A percentile compares a stretch with the other conserved stretches of the same genome.
phyloP scores from a whole-genome alignment of 2,113 vertebrate species.

The Tragelaphus strepsiceros region DNA sequence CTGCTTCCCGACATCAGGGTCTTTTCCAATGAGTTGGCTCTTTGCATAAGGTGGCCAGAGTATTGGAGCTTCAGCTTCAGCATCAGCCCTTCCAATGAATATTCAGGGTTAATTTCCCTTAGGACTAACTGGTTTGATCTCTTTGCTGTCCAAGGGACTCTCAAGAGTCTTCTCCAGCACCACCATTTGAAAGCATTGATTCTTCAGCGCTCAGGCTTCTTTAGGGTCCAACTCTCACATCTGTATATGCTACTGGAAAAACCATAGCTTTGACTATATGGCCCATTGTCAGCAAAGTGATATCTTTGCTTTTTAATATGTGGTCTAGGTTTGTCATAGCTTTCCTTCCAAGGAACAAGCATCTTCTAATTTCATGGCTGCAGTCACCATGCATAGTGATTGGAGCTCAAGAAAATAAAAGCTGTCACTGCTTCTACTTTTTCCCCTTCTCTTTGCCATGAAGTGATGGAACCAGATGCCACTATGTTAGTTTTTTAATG shows the following conservation, averaged over 20 bases:
- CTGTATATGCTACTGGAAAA: neutral
- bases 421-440: neutral
- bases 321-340: neutral
- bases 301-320: neutral
- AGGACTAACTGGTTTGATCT: neutral
- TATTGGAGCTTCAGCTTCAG: neutral
- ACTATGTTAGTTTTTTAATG: neutral
- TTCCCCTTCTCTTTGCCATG: neutral
- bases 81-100: neutral
- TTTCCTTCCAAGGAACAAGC: neutral
- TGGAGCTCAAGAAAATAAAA: neutral
- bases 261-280: neutral
- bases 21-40: neutral
- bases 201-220: neutral
- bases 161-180: neutral
- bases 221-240: neutral
- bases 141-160: neutral
- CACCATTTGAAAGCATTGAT: neutral
- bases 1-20: neutral
- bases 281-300: neutral
- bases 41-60: neutral
- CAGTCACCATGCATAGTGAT: neutral
- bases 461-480: neutral
- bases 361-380: neutral
- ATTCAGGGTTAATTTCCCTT: neutral